phyloP scores from a whole-genome alignment of 2,113 vertebrate genomes.

The Arvicanthis niloticus region DNA sequence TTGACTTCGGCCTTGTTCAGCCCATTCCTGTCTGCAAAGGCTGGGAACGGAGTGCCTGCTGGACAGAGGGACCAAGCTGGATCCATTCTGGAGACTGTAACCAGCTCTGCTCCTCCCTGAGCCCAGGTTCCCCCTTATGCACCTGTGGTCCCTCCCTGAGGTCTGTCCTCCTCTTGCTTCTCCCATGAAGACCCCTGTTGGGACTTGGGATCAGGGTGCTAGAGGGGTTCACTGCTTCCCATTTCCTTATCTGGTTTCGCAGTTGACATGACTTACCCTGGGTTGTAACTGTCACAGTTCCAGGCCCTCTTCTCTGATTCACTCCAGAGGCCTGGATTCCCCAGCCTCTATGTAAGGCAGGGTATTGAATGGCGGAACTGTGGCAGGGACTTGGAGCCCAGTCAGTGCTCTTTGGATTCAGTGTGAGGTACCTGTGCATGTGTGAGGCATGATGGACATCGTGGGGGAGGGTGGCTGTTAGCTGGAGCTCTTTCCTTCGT shows the following conservation, averaged over 20 bases:
- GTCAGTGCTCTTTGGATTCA: constrained; percentile 3
- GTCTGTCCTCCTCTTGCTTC: background rate
- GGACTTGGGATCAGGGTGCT: background rate
- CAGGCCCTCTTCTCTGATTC: background rate
- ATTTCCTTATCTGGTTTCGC: background rate
- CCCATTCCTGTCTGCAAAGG: background rate
- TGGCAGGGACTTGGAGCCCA: background rate
- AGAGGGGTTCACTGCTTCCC: background rate
- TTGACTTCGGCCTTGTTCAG: background rate
- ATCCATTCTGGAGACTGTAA: background rate
- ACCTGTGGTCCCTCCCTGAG: background rate
- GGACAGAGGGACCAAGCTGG: background rate
- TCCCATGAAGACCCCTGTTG: background rate
- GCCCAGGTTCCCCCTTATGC: background rate
- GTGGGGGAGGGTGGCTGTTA: background rate
- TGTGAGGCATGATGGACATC: background rate
- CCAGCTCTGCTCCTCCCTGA: fast-evolving
- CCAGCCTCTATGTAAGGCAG: background rate
- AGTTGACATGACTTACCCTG: background rate
- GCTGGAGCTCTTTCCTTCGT: background rate
- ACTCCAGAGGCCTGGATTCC: background rate
- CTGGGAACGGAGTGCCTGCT: background rate
- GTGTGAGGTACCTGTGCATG: background rate
- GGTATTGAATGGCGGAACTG: background rate
- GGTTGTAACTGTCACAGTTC: background rate